phyloP scores from a whole-genome alignment of 2,888 invertebrate genomes.

The Adelognathus sp. region DNA sequence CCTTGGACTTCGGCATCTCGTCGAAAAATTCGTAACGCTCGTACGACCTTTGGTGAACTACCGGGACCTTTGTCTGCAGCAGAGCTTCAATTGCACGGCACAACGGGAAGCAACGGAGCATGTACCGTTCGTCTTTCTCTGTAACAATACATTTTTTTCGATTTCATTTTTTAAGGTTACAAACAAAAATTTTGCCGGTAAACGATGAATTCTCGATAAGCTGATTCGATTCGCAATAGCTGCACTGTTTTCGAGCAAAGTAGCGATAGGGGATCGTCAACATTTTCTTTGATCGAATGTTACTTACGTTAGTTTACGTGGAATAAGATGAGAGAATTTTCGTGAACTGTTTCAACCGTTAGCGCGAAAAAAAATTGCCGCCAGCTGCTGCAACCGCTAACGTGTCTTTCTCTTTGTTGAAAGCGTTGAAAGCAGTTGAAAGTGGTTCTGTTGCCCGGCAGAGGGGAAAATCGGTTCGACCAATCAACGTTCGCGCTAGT shows the following conservation, averaged over 20 bases:
- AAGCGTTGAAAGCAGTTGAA: too few species aligned
- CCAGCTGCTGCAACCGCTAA: too few species aligned
- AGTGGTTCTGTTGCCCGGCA: too few species aligned
- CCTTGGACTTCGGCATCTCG: constrained; percentile 77
- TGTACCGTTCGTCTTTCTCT: neutral
- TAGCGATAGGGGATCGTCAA: neutral
- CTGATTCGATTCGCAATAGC: neutral
- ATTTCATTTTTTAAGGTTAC: constrained; percentile 33
- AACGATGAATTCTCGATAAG: neutral
- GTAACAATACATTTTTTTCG: neutral
- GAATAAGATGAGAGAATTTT: too few species aligned
- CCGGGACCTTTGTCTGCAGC: neutral
- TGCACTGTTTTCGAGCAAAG: neutral
- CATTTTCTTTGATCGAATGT: too few species aligned
- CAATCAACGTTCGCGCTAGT: too few species aligned
- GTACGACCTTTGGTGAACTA: neutral
- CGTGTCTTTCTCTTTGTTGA: too few species aligned
- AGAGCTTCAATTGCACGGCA: neutral
- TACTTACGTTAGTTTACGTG: too few species aligned
- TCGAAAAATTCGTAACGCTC: constrained; percentile 3
- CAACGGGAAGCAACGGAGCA: constrained; percentile 3
- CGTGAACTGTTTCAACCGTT: too few species aligned
- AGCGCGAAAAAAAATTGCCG: too few species aligned
- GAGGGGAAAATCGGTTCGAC: too few species aligned
- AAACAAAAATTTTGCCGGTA: constrained; percentile 7